Evolutionary conservation across 35 echinoderm and acorn worm genomes (phyloP).

Genomic region (Ophioderma brevispina): DNA sequence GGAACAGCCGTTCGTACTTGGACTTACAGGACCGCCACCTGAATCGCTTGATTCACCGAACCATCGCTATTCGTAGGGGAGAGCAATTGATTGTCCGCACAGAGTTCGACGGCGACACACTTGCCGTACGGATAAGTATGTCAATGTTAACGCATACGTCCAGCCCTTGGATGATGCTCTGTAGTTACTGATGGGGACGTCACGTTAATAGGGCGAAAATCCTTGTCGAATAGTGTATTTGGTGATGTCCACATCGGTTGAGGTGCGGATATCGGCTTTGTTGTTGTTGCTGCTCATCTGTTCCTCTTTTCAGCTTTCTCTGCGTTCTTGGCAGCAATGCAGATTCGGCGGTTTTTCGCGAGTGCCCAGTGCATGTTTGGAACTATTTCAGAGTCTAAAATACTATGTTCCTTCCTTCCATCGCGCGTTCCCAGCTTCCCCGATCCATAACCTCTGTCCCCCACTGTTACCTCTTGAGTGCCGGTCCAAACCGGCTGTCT

Average conservation of each 20-base stretch:
- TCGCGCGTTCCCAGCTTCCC: background rate
- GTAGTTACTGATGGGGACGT: background rate
- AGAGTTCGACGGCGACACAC: slow-evolving; percentile 40
- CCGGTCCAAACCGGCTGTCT: slow-evolving; percentile 69
- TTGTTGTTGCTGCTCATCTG: slow-evolving; percentile 6
- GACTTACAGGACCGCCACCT: slow-evolving; percentile 75
- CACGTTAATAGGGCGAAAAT: background rate
- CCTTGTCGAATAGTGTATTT: background rate
- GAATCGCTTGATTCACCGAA: slow-evolving; percentile 74
- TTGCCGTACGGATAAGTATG: slow-evolving; percentile 20
- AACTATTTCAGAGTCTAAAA: slow-evolving; percentile 11
- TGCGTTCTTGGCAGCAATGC: background rate
- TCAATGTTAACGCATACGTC: slow-evolving; percentile 29
- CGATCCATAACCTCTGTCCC: background rate
- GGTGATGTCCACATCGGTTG: background rate
- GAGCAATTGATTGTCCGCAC: slow-evolving; percentile 58
- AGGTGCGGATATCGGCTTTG: background rate
- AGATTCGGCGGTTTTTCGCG: background rate
- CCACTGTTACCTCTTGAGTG: background rate
- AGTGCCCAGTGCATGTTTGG: slow-evolving; percentile 34
- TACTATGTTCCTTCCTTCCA: background rate
- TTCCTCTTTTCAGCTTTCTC: background rate
- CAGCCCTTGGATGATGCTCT: background rate
- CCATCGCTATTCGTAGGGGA: slow-evolving; percentile 67
- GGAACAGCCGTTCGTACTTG: slow-evolving; percentile 20